Evolutionary conservation across 2,888 invertebrate genomes (phyloP).

Genomic region (Phytoseiulus persimilis): DNA sequence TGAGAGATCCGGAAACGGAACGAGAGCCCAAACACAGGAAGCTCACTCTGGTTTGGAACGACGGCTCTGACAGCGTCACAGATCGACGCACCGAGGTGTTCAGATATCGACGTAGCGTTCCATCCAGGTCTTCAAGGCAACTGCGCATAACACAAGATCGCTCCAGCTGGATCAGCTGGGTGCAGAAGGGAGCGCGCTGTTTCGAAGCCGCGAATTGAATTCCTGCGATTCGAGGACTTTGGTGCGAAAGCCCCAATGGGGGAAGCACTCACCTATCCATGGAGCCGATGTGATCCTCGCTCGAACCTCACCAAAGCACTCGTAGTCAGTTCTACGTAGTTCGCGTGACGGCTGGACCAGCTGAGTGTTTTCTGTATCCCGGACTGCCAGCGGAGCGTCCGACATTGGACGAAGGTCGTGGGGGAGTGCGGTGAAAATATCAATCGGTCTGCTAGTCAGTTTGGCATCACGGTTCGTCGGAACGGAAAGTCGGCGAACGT

Average conservation of each 20-base stretch:
- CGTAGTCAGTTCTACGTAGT: background rate
- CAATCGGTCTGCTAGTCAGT: background rate
- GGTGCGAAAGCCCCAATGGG: too few relatives aligned
- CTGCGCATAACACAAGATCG: background rate
- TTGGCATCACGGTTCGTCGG: background rate
- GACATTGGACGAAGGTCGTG: conserved; percentile 5
- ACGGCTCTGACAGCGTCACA: too few relatives aligned
- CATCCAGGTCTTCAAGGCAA: background rate
- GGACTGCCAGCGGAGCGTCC: background rate
- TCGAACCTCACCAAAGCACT: background rate
- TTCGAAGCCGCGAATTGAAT: too few relatives aligned
- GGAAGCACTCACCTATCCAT: too few relatives aligned
- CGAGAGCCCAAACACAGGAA: too few relatives aligned
- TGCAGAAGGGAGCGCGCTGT: background rate
- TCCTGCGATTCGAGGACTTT: too few relatives aligned
- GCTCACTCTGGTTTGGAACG: too few relatives aligned
- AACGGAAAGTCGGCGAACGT: background rate
- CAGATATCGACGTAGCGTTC: background rate
- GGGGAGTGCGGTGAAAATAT: background rate
- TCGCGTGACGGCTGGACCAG: background rate
- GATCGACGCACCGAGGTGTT: too few relatives aligned
- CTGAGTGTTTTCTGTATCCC: background rate
- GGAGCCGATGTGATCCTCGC: background rate
- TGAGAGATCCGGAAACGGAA: too few relatives aligned
- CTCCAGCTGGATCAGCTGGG: background rate